These are phyloP conservation scores for Astropecten irregularis DNA, from an alignment of 53 echinoderm and acorn worm species.

Conservation along the genomic window DNA sequence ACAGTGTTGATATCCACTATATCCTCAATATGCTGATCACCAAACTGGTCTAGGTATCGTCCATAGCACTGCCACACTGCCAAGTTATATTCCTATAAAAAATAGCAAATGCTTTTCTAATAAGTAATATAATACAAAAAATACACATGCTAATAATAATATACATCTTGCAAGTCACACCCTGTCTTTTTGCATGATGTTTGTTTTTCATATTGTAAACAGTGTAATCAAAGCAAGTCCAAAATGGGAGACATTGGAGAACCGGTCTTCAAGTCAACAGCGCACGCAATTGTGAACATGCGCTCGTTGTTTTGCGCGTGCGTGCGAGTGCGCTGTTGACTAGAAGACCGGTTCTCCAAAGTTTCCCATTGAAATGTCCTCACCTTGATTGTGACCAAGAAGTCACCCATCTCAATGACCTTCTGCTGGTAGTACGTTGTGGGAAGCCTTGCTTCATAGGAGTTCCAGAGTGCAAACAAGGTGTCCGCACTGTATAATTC, in stretches of 20 bases:
- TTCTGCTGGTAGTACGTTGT: conserved; percentile 84
- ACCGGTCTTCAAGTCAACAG: no score
- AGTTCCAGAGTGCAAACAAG: conserved; percentile 89
- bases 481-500: conserved; percentile 68
- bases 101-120: not conserved
- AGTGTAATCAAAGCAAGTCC: no score
- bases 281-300: no score
- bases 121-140: not conserved
- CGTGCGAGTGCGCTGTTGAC: no score
- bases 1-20: conserved; percentile 89
- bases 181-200: no score
- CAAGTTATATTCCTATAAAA: conserved; percentile 88
- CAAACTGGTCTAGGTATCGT: conserved; percentile 98
- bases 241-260: no score
- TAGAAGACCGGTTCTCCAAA: no score
- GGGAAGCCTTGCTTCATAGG: conserved; percentile 84
- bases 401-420: conserved; percentile 97
- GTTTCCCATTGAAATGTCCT: no score
- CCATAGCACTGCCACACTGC: conserved; percentile 99
- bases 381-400: conserved; percentile 89
- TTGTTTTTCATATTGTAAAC: no score
- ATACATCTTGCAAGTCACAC: no score
- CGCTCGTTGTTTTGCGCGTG: no score
- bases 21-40: conserved; percentile 94
- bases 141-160: no score